These are phyloP conservation scores for Brachyptera risi DNA, from an alignment of 2,888 invertebrate genomes.

Conservation along the genomic window DNA sequence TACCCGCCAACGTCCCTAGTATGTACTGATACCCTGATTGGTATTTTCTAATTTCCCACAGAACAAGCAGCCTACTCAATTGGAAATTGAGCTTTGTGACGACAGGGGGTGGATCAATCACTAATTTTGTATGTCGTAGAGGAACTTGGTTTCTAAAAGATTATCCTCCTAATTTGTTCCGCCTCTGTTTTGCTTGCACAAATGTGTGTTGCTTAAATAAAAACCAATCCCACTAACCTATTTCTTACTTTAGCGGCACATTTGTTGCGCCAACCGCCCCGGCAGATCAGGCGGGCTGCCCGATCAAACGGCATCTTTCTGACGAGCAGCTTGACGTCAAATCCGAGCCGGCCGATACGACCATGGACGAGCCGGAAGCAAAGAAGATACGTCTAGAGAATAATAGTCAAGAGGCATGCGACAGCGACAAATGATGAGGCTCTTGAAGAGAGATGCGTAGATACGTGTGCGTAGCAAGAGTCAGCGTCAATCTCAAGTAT, in stretches of 20 bases:
- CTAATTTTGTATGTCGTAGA: no score
- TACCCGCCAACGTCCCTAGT: no score
- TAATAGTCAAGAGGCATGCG: conserved; percentile 12
- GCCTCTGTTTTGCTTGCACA: background rate
- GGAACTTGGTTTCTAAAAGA: no score
- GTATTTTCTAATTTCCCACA: no score
- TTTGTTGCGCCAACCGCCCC: conserved; percentile 32
- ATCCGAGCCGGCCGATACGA: conserved; percentile 19
- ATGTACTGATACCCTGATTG: no score
- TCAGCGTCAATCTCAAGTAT: no score
- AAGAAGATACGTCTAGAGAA: conserved; percentile 20
- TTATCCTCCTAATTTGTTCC: background rate
- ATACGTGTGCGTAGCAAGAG: no score
- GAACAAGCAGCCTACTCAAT: no score
- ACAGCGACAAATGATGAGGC: conserved; percentile 26
- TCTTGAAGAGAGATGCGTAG: no score
- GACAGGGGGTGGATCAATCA: no score
- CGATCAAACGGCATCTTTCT: conserved; percentile 27
- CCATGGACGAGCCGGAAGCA: conserved; percentile 21
- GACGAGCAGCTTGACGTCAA: conserved; percentile 15
- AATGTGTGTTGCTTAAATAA: background rate
- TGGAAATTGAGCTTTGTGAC: no score
- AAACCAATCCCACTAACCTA: no score
- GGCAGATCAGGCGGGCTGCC: background rate
- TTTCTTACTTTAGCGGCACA: conserved; percentile 29